Percentiles rank a stretch among this genome's conserved stretches.
These are phyloP conservation scores for Temnothorax unifasciatus DNA, from an alignment of 2,888 invertebrate species.

Conservation along the genomic window DNA sequence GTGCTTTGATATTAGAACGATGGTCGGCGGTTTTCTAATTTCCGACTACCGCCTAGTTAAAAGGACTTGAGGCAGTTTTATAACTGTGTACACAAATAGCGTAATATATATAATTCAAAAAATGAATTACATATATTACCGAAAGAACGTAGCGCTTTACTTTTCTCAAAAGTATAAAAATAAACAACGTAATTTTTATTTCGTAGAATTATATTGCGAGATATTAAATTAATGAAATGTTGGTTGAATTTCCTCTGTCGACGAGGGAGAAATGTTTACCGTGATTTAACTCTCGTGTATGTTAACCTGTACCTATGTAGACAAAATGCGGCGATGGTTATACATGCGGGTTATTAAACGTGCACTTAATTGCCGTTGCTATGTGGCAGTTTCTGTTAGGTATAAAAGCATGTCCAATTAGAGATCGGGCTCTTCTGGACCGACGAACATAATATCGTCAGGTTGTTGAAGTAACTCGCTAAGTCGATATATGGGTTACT, in stretches of 20 bases:
- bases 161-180: not conserved
- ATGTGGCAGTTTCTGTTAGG: conserved; percentile 10
- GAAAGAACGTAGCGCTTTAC: not conserved
- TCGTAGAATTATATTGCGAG: not conserved
- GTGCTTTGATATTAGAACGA: not conserved
- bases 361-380: conserved; percentile 20
- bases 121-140: not conserved
- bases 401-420: conserved; percentile 48
- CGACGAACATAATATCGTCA: conserved; percentile 23
- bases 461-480: conserved; percentile 12
- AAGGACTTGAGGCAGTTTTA: not conserved
- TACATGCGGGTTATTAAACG: conserved; percentile 40
- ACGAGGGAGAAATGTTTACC: not conserved
- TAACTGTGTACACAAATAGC: not conserved
- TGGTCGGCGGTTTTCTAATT: not conserved
- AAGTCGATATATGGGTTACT: conserved; percentile 42
- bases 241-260: not conserved
- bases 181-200: not conserved
- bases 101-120: too few species aligned
- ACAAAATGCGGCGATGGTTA: conserved; percentile 1
- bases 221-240: not conserved
- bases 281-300: not conserved
- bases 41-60: not conserved
- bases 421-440: conserved; percentile 43
- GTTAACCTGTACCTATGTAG: not conserved